A percentile compares a stretch with the other conserved stretches of the same genome.
Evolutionary conservation across 2,888 invertebrate genomes (phyloP).

Genomic region (Dexiosoma caninum): DNA sequence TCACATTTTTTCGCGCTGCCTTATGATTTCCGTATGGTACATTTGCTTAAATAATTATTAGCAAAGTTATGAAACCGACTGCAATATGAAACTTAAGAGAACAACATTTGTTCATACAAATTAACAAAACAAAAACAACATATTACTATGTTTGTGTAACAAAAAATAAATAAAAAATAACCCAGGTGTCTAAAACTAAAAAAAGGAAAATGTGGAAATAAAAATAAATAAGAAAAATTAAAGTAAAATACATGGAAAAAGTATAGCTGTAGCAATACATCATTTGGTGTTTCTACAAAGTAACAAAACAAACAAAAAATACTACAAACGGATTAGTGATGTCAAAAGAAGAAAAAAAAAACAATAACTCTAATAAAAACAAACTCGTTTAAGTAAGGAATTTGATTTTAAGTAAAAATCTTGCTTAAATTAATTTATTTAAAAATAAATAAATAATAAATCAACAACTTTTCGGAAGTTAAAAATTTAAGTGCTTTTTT

Average conservation of each 20-base stretch:
- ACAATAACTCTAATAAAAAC: too few species aligned
- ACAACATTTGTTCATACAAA: slow-evolving; percentile 15
- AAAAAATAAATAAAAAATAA: slow-evolving; percentile 12
- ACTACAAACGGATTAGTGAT: slow-evolving; percentile 23
- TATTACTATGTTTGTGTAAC: background rate
- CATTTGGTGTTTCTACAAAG: slow-evolving; percentile 29
- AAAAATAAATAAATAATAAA: too few species aligned
- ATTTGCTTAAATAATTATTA: slow-evolving; percentile 8
- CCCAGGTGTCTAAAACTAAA: slow-evolving; percentile 55
- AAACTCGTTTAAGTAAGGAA: too few species aligned
- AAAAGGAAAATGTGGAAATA: slow-evolving; percentile 24
- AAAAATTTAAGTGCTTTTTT: too few species aligned
- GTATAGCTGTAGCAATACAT: background rate
- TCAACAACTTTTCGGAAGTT: too few species aligned
- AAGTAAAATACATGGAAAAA: slow-evolving; percentile 17
- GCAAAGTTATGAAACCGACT: slow-evolving; percentile 10
- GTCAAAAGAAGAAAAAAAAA: slow-evolving; percentile 19
- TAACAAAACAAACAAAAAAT: slow-evolving; percentile 18
- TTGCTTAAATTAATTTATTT: too few species aligned
- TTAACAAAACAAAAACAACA: slow-evolving; percentile 21
- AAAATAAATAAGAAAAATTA: slow-evolving; percentile 13
- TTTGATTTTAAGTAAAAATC: too few species aligned
- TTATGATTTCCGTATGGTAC: background rate
- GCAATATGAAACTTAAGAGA: slow-evolving; percentile 4
- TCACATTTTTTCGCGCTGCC: background rate